Evolutionary conservation across 1,140 invertebrate genomes (phyloP).

Genomic region (Dysdera silvatica): DNA sequence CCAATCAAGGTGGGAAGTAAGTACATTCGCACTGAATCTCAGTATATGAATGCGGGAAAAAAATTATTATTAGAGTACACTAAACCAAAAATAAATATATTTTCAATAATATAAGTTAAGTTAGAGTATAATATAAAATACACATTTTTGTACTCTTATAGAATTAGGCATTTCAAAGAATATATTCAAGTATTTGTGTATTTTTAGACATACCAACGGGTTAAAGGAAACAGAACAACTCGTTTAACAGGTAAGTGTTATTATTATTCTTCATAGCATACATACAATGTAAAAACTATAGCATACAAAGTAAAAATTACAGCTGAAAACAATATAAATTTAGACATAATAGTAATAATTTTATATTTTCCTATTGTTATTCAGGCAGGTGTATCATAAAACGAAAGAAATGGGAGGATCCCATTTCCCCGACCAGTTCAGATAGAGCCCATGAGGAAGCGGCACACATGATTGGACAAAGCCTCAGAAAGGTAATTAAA

Average conservation of each 20-base stretch:
- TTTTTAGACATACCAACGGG: conserved; percentile 54
- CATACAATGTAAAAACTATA: too few species aligned
- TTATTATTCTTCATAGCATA: not conserved
- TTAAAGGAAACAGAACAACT: conserved; percentile 69
- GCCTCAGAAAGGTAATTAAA: conserved; percentile 23
- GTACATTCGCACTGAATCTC: too few species aligned
- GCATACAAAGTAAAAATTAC: not conserved
- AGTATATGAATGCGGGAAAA: too few species aligned
- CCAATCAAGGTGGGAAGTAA: conserved; percentile 25
- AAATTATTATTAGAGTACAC: too few species aligned
- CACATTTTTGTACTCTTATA: not conserved
- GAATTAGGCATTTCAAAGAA: not conserved
- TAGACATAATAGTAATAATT: too few species aligned
- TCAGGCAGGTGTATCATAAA: conserved; percentile 14
- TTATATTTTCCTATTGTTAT: too few species aligned
- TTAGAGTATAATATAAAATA: not conserved
- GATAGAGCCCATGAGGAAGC: conserved; percentile 7
- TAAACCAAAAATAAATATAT: too few species aligned
- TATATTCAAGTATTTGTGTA: conserved; percentile 10
- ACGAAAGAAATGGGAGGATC: conserved; percentile 24
- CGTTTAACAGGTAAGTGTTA: conserved; percentile 48
- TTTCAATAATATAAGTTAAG: too few species aligned
- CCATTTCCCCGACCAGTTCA: not conserved
- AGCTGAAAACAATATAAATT: too few species aligned
- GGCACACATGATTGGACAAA: not conserved